These are phyloP conservation scores for Anolis apletophallus DNA, from an alignment of 2,797 vertebrate genomes.

Conservation along the genomic window DNA sequence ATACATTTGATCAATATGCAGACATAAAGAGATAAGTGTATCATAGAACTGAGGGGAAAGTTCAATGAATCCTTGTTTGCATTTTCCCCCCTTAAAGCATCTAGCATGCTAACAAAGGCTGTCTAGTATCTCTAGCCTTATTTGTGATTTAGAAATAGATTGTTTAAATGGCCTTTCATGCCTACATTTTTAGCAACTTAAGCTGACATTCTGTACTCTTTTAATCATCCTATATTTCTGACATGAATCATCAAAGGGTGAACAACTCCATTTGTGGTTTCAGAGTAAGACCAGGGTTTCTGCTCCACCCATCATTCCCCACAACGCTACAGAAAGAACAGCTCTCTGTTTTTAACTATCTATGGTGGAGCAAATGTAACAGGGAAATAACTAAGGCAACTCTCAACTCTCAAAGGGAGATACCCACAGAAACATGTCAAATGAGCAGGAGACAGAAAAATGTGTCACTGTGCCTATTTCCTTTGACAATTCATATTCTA, in stretches of 20 bases:
- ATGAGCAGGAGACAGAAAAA: no score
- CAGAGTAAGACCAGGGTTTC: background rate
- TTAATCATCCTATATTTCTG: background rate
- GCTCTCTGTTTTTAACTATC: background rate
- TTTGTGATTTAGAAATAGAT: background rate
- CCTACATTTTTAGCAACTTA: slow-evolving; percentile 24
- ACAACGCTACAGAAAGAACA: background rate
- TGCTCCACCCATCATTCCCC: background rate
- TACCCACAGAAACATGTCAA: background rate
- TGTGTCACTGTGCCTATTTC: no score
- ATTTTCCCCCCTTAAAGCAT: background rate
- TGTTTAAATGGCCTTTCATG: background rate
- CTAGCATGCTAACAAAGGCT: background rate
- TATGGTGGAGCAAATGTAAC: accelerated
- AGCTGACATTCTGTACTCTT: background rate
- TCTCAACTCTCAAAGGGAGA: background rate
- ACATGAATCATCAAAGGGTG: slow-evolving; percentile 35
- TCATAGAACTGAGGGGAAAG: background rate
- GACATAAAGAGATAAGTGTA: background rate
- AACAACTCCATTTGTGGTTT: slow-evolving; percentile 9
- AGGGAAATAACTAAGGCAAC: background rate
- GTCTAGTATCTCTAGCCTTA: background rate
- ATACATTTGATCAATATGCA: background rate
- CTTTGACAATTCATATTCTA: background rate
- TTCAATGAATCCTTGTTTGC: background rate